These are phyloP conservation scores for Clarias gariepinus DNA, from an alignment of 2,113 vertebrate species.

Conservation along the genomic window DNA sequence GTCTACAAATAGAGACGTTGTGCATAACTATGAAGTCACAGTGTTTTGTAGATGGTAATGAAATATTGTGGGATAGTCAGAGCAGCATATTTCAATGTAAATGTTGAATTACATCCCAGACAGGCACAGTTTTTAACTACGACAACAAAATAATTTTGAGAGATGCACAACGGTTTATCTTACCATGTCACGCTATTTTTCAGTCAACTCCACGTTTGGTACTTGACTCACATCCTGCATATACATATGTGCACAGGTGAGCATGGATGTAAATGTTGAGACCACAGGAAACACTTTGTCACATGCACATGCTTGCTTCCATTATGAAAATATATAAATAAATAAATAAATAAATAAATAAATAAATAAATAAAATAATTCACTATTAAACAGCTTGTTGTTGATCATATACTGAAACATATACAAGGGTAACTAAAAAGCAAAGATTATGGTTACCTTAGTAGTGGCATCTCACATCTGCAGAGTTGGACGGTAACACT, in stretches of 20 bases:
- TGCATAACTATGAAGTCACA: background rate
- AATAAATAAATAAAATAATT: background rate
- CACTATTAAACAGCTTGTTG: background rate
- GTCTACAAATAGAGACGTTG: background rate
- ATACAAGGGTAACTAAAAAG: background rate
- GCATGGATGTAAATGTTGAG: background rate
- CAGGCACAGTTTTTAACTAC: slow-evolving; percentile 22
- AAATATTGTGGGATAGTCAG: slow-evolving; percentile 13
- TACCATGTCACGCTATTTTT: background rate
- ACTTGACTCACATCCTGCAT: slow-evolving; percentile 11
- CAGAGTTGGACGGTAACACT: slow-evolving; percentile 1
- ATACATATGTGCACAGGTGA: background rate
- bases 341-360: background rate
- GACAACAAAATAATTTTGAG: background rate
- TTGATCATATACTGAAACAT: background rate
- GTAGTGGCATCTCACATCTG: slow-evolving; percentile 10
- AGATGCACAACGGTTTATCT: background rate
- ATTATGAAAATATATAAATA: background rate
- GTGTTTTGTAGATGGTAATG: background rate
- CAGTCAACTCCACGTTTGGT: background rate
- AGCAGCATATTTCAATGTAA: background rate
- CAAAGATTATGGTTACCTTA: background rate
- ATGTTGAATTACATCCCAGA: slow-evolving; percentile 58
- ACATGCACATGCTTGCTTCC: background rate
- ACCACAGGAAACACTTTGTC: slow-evolving; percentile 1